A percentile compares a stretch with the other conserved stretches of the same genome.
Conservation (phyloP, 2,113 vertebrate genomes). For the Thunnus maccoyii region DNA sequence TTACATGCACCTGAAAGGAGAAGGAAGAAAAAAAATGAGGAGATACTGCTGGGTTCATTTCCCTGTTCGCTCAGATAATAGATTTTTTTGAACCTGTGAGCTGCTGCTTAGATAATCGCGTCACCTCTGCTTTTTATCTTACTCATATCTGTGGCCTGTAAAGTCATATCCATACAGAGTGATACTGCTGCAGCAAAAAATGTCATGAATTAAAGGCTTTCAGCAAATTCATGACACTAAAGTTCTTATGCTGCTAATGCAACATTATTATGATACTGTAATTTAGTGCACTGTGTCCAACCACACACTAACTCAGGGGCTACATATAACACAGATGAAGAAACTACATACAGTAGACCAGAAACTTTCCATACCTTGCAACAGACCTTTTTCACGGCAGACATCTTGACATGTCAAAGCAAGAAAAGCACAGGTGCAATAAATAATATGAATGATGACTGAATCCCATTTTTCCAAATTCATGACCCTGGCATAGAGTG, state of each 20-base stretch:
- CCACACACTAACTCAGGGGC: neutral
- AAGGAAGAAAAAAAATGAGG: neutral
- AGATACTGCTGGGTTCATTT: constrained; percentile 60
- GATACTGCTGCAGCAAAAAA: neutral
- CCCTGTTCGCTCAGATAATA: constrained; percentile 66
- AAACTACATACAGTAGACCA: too few species aligned
- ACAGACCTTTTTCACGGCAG: too few species aligned
- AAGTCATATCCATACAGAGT: constrained; percentile 41
- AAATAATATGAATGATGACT: too few species aligned
- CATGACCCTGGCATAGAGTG: too few species aligned
- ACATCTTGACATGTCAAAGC: too few species aligned
- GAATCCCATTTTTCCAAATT: too few species aligned
- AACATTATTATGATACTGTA: constrained; percentile 3
- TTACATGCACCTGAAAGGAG: constrained; percentile 46
- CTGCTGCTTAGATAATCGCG: constrained; percentile 51
- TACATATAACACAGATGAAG: too few species aligned
- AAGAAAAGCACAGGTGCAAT: too few species aligned
- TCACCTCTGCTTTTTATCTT: constrained; percentile 52
- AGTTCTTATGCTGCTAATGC: neutral
- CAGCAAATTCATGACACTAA: constrained; percentile 7
- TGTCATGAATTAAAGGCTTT: constrained; percentile 44
- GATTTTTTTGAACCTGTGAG: constrained; percentile 50
- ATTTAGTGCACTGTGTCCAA: neutral
- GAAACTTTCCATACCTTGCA: too few species aligned
- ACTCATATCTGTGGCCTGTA: constrained; percentile 53